Evolutionary conservation across 1,140 invertebrate genomes (phyloP).

Genomic region (Drosophila dunni): DNA sequence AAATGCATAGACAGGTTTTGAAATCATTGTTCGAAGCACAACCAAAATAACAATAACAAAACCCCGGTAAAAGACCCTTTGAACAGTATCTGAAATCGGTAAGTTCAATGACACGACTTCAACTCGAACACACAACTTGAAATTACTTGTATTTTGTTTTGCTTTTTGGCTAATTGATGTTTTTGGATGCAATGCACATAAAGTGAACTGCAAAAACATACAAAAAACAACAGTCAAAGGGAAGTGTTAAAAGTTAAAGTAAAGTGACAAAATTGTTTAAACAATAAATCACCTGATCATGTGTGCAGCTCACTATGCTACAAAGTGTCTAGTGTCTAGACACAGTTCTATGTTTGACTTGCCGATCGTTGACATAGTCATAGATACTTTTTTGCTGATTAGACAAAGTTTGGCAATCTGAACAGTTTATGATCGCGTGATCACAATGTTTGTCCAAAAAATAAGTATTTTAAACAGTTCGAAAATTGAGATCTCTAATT

Average conservation of each 20-base stretch:
- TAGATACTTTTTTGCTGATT: slow-evolving; percentile 3
- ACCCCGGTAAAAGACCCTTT: slow-evolving; percentile 9
- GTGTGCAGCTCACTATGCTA: slow-evolving; percentile 21
- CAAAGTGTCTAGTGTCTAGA: slow-evolving; percentile 14
- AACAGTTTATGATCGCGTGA: slow-evolving; percentile 3
- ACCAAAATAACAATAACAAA: background rate
- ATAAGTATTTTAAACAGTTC: background rate
- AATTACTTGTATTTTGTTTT: slow-evolving; percentile 26
- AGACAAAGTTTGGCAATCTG: slow-evolving; percentile 2
- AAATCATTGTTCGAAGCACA: slow-evolving; percentile 16
- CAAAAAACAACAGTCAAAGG: background rate
- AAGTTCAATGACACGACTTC: slow-evolving; percentile 36
- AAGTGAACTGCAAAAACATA: slow-evolving; percentile 13
- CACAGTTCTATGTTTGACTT: background rate
- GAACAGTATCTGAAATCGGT: background rate
- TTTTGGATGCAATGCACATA: slow-evolving; percentile 28
- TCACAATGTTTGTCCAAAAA: background rate
- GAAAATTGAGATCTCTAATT: too few relatives aligned
- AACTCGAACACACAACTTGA: slow-evolving; percentile 26
- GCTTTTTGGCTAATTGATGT: slow-evolving; percentile 38
- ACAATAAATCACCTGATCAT: slow-evolving; percentile 34
- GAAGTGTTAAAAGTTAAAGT: background rate
- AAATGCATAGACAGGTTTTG: slow-evolving; percentile 11
- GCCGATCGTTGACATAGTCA: slow-evolving; percentile 8
- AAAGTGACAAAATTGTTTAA: background rate